Percentiles rank a stretch among this genome's conserved stretches.
phyloP scores from a whole-genome alignment of 1,140 invertebrate species.

The Anastrepha obliqua region DNA sequence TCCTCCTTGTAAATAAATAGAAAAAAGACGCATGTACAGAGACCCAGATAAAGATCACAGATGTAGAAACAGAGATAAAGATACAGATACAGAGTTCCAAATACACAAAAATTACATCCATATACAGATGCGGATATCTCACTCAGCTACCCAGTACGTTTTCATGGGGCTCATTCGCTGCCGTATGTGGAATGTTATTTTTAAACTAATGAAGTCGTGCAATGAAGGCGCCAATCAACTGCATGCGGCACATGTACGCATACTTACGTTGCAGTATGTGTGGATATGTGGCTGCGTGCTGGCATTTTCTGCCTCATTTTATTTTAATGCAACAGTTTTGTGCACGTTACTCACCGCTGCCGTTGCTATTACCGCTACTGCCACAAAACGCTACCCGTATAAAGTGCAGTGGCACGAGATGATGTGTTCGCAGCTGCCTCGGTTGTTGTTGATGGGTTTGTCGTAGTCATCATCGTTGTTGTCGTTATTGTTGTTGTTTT shows the following conservation, averaged over 20 bases:
- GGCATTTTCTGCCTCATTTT: constrained; percentile 48
- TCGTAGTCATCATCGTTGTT: constrained; percentile 1
- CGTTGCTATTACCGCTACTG: not conserved
- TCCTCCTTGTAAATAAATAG: too few relatives aligned
- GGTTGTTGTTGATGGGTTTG: constrained; percentile 30
- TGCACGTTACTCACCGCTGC: not conserved
- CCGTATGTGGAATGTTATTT: constrained; percentile 32
- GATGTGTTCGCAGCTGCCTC: constrained; percentile 25
- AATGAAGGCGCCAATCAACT: constrained; percentile 41
- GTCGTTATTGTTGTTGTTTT: not conserved
- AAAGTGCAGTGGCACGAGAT: constrained; percentile 51
- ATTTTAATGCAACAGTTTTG: constrained; percentile 50
- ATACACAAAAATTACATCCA: not conserved
- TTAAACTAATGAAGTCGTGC: constrained; percentile 48
- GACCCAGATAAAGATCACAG: not conserved
- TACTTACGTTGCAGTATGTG: not conserved
- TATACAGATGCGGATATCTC: not conserved
- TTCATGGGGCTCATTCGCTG: not conserved
- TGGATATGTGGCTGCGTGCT: not conserved
- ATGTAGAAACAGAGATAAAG: not conserved
- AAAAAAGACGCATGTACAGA: too few relatives aligned
- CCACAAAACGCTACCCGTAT: not conserved
- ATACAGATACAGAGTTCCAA: not conserved
- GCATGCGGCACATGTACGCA: not conserved
- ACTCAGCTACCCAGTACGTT: not conserved